Base-by-base conservation (phyloP, 2,113 vertebrate species). In the Cathartes aura region DNA sequence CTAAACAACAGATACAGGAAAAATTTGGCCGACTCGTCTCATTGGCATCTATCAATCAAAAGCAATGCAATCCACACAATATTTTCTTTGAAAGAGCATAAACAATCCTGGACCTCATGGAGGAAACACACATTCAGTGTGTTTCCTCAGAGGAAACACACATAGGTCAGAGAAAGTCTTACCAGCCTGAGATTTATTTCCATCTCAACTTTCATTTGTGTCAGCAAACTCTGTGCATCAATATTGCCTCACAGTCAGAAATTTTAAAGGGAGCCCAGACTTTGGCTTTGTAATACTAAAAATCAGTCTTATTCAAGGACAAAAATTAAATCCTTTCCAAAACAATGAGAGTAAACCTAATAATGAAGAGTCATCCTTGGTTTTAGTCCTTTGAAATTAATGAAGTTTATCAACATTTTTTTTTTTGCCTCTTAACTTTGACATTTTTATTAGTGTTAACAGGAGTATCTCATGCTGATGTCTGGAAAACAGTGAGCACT, bases 151-250 rank as follows among this genome's bases (percentile, higher is more conserved):
- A n/a, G n/a, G n/a, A n/a, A n/a, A n/a, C n/a, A 48, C 38, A 43
- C 17, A 47, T 3, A 73, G 36, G 42, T 91, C 58, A 70, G 36
- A 20, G 9, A 70, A 70, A 48, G 2, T 74, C 12, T 80, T 70
- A n/a, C 8, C 26, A 87, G 38, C 13, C 82, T 72, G 43, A 89
- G 63, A 85, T 64, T 78, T 89, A 74, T 84, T 81, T 91, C 45
- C 26, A n/a, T 58, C 9, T 47, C 20, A 74, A 29, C 34, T 73
- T 86, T 36, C 22, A 62, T 73, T 66, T 73, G 7, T 76, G 63
- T 67, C 72, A 89, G 45, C 38, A 82, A 93, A 84, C 32, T 67
- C 26, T 24, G 15, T 80, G 75, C 38, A 18, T 78, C n/a, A 63
- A 73, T 8, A 42, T 70, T 87, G 26, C 9, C 27, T 94, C 59